Conservation (phyloP, 2,888 invertebrate species). For the Macaria notata region DNA sequence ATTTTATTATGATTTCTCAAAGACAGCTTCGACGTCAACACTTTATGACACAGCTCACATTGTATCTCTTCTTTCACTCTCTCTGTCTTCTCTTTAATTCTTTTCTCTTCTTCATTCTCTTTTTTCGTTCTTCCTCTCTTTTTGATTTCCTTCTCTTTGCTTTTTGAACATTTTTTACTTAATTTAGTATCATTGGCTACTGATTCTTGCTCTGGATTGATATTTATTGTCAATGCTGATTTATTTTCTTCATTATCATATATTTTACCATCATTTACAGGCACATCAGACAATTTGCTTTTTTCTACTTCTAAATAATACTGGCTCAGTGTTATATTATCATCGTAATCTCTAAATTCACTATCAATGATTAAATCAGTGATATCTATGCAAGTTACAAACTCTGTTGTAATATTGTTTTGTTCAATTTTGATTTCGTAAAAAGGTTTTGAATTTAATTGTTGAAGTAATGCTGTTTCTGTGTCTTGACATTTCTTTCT, state of each 20-base stretch:
- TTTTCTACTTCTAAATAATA: constrained; percentile 26
- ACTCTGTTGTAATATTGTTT: constrained; percentile 26
- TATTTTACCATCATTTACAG: no score
- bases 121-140: constrained; percentile 39
- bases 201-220: constrained; percentile 1
- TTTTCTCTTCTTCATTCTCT: constrained; percentile 38
- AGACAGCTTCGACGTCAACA: constrained; percentile 65
- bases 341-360: constrained; percentile 48
- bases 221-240: background rate
- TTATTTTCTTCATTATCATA: no score
- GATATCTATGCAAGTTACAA: constrained; percentile 43
- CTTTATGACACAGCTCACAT: constrained; percentile 70
- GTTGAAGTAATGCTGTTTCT: constrained; percentile 35
- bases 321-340: constrained; percentile 45
- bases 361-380: constrained; percentile 39
- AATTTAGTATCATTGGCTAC: background rate
- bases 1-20: constrained; percentile 72
- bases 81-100: constrained; percentile 37
- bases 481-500: constrained; percentile 45
- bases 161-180: constrained; percentile 7
- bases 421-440: constrained; percentile 43
- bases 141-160: constrained; percentile 18
- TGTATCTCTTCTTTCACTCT: constrained; percentile 56
- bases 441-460: constrained; percentile 9
- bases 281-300: background rate